Evolutionary conservation across 2,113 vertebrate species (phyloP), one percentile per base, ranked within the genome.

Genomic region (Tetrao urogallus): DNA sequence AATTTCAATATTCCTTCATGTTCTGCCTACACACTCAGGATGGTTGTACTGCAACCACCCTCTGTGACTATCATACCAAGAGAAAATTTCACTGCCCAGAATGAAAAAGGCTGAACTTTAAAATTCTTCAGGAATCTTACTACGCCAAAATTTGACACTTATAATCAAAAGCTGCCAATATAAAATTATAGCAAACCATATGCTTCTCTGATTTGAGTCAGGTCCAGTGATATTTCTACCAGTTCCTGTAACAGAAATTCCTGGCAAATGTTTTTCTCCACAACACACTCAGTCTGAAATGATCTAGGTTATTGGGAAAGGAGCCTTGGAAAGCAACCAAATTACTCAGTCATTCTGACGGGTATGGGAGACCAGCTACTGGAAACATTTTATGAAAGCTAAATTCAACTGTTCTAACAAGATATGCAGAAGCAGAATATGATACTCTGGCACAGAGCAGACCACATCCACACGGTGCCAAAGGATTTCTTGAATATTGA

Each of bases 251-350:
- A 69, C 2, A 89, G 82, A 76, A 54, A 58, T 80, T 82, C 36
- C 63, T 70, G 64, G 52, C 48, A 70, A 85, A 76, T 13, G 11
- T 48, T 84, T 71, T 89, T 69, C 28, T 78, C 40, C 43, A 48
- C 58, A 65, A 78, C 65, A 90, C 32, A 17, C 28, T 78, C n/a
- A 19, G 48, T 82, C 71, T 79, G 66, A 76, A 95, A 85, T 36
- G 60, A 87, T 69, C 61, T 85, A 89, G 74, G 63, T 92, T 87
- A 89, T 52, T 79, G 43, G 82, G 78, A 92, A 89, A 47, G 10
- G 11, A 89, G 30, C n/a, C 40, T 91, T 92, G 93, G 89, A 94
- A 92, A 8, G 18, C 43, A 63, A 70, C 71, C 60, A 88, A 30
- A 48, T 40, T 65, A 30, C 40, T 94, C 74, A 87, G 36, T 93